Base-by-base conservation (phyloP, 2,888 invertebrate species). In the Eucera pruinosa region DNA sequence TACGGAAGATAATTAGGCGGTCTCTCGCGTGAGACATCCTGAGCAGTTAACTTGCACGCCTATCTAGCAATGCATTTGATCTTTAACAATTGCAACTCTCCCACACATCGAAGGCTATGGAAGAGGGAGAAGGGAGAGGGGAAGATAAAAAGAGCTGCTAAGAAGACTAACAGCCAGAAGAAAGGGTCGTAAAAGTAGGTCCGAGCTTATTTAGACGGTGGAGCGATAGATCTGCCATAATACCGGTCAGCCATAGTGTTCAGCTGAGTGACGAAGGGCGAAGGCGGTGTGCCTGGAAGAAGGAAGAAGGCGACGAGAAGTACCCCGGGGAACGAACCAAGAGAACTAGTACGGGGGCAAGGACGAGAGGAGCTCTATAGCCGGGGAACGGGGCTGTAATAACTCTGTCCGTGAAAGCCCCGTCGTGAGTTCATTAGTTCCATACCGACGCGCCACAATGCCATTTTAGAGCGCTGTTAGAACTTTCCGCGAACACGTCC, bases 351-450 rank as follows among this genome's bases (percentile, higher is more conserved):
- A 45, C 47, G 30, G 62, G 60, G 52, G 73, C 73, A 76, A 68
- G 64, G 75, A 77, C 76, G 71, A 69, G 77, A 60, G 55, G 54
- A 75, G 61, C 30, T 41, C 47, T 52, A 54, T 57, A 39, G 55
- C 23, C 23, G 48, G 39, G 65, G 57, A 75, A 67, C 62, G 68
- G 72, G 66, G 76, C 79, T 81, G 88, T 90, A 90, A 90, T 90
- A 90, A 90, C 84, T 89, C 88, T 86, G 89, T 87, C 87, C 86
- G 86, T 89, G 88, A 89, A 89, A 89, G 87, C 82, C 83, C 81
- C 84, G 82, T 84, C 86, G 88, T 86, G 89, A 89, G 90, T 90
- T 90, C 88, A 90, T 90, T 89, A 90, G 89, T 90, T 90, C 90
- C 89, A 89, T 89, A 89, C 88, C 82, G 86, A 89, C 89, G 89